phyloP scores from a whole-genome alignment of 1,140 invertebrate genomes.

The Cardiocondyla obscurior region DNA sequence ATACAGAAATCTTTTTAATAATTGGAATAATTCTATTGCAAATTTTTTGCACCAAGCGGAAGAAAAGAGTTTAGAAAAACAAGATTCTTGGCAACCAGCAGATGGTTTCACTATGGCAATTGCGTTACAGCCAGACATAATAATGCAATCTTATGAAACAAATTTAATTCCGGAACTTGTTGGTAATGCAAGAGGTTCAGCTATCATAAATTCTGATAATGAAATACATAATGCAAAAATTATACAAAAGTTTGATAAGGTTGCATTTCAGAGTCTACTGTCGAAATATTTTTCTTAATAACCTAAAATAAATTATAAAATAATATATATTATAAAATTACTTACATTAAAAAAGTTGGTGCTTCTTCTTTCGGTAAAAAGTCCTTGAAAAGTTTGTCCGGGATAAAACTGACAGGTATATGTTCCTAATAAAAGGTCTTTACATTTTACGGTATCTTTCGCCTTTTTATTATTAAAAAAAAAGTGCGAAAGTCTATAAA shows the following conservation, averaged over 20 bases:
- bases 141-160: conserved; percentile 46
- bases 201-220: conserved; percentile 71
- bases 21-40: conserved; percentile 73
- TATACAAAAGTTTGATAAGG: conserved; percentile 62
- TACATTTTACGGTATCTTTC: conserved; percentile 88
- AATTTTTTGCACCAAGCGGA: conserved; percentile 83
- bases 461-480: conserved; percentile 90
- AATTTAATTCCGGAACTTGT: conserved; percentile 63
- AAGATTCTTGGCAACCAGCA: conserved; percentile 67
- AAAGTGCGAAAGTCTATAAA: conserved; percentile 94
- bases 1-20: conserved; percentile 78
- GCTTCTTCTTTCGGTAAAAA: conserved; percentile 93
- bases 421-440: conserved; percentile 89
- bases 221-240: conserved; percentile 67
- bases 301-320: conserved; percentile 10
- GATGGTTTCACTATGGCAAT: conserved; percentile 75
- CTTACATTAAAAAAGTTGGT: conserved; percentile 95
- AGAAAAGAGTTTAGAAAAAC: conserved; percentile 45
- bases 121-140: conserved; percentile 74
- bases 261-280: conserved; percentile 64
- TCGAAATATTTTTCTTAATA: conserved; percentile 62
- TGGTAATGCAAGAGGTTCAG: conserved; percentile 64
- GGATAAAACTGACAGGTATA: conserved; percentile 86
- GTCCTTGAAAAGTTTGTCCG: conserved; percentile 88
- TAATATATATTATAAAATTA: conserved; percentile 59